Conservation (phyloP, 2,113 vertebrate genomes). For the Corydoras sp. region DNA sequence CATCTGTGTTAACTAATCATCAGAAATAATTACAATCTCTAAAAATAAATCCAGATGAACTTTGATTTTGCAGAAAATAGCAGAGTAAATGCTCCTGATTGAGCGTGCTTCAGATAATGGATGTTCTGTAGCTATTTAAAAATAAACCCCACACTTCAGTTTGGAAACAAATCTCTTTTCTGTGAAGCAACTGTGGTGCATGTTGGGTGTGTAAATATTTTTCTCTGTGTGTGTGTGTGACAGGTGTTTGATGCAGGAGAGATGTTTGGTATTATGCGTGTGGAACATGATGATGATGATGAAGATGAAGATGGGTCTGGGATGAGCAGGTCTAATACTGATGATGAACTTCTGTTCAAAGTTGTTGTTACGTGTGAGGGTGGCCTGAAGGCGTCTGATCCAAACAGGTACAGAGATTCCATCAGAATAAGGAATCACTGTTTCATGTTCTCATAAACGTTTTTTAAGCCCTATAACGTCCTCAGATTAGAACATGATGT, state of each 20-base stretch:
- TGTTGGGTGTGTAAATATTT: not conserved
- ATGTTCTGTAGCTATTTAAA: no score
- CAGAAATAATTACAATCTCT: no score
- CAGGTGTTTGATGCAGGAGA: constrained; percentile 93
- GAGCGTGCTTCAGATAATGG: not conserved
- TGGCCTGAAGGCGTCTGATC: constrained; percentile 72
- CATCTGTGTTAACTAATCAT: no score
- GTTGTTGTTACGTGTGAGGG: constrained; percentile 81
- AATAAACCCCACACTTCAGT: no score
- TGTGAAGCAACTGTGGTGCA: not conserved
- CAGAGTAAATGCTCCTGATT: not conserved
- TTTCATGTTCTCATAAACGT: no score
- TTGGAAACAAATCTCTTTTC: not conserved
- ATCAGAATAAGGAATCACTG: no score
- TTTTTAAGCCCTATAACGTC: no score
- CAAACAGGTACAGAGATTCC: constrained; percentile 69
- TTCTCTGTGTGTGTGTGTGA: not conserved
- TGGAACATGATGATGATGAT: constrained; percentile 64
- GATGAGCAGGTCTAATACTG: constrained; percentile 57
- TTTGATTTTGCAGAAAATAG: no score
- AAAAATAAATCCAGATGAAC: no score
- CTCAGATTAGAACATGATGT: no score
- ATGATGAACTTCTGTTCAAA: constrained; percentile 64
- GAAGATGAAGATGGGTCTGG: constrained; percentile 48
- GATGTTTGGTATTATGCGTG: constrained; percentile 88